A percentile compares a stretch with the other conserved stretches of the same genome.
Evolutionary conservation across 2,888 invertebrate species (phyloP).

Genomic region (Parnassius glacialis): DNA sequence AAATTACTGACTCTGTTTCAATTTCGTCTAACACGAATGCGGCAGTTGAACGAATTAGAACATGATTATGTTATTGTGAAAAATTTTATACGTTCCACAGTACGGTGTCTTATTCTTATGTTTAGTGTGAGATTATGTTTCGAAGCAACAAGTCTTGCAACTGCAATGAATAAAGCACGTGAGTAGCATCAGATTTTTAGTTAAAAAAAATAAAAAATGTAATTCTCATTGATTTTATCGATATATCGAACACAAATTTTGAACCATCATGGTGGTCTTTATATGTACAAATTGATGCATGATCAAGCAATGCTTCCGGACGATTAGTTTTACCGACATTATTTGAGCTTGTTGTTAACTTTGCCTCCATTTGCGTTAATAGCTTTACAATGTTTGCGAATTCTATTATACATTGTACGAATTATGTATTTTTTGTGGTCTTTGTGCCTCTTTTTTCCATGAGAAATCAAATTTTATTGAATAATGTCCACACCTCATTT

Average conservation of each 20-base stretch:
- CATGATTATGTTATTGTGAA: constrained; percentile 79
- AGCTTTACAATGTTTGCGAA: constrained; percentile 77
- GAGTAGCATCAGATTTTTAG: constrained; percentile 47
- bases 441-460: constrained; percentile 52
- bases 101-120: constrained; percentile 55
- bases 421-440: constrained; percentile 54
- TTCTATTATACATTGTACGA: constrained; percentile 77
- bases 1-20: constrained; percentile 80
- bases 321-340: constrained; percentile 71
- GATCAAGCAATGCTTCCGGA: constrained; percentile 69
- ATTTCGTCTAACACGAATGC: constrained; percentile 78
- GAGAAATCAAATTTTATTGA: constrained; percentile 4
- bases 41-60: constrained; percentile 75
- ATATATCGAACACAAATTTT: constrained; percentile 34
- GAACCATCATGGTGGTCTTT: constrained; percentile 64
- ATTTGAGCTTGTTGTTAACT: constrained; percentile 79
- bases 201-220: constrained; percentile 27
- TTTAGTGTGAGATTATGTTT: constrained; percentile 70
- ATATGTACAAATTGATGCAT: constrained; percentile 66
- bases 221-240: constrained; percentile 30
- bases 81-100: constrained; percentile 69
- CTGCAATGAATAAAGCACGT: constrained; percentile 76
- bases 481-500: too few relatives aligned
- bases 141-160: constrained; percentile 61
- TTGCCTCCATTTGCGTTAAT: constrained; percentile 78